phyloP scores from a whole-genome alignment of 2,113 vertebrate species.

The Semnopithecus entellus region DNA sequence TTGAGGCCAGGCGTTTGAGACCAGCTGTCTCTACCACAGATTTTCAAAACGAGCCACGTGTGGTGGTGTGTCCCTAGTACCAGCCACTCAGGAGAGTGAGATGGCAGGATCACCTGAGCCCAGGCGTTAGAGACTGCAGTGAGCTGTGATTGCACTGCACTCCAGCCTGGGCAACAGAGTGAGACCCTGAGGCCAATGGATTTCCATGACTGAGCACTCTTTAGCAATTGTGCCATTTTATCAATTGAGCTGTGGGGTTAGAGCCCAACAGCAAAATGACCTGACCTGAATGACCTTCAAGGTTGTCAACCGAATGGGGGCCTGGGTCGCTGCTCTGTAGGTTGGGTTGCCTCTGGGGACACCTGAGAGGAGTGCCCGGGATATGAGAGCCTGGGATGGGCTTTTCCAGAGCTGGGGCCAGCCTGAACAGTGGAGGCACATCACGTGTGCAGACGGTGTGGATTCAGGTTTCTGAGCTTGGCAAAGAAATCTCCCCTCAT shows the following conservation, averaged over 20 bases:
- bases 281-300: neutral
- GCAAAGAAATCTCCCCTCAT: neutral
- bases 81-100: too few relatives aligned
- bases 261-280: neutral
- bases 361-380: neutral
- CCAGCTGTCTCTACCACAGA: too few relatives aligned
- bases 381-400: neutral
- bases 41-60: too few relatives aligned
- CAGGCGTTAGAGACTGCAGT: too few relatives aligned
- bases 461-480: rapidly evolving
- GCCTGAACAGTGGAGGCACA: rapidly evolving
- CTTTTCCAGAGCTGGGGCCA: neutral
- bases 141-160: too few relatives aligned
- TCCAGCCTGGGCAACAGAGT: too few relatives aligned
- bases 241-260: rapidly evolving
- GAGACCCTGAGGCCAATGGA: neutral
- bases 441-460: rapidly evolving
- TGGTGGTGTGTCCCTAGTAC: too few relatives aligned
- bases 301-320: too few relatives aligned
- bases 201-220: rapidly evolving
- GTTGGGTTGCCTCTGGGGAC: rapidly evolving
- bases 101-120: too few relatives aligned
- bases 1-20: too few relatives aligned
- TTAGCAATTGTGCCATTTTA: rapidly evolving
- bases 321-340: rapidly evolving